Evolutionary conservation across 2,888 invertebrate genomes (phyloP).

Genomic region (Polietes domitor): DNA sequence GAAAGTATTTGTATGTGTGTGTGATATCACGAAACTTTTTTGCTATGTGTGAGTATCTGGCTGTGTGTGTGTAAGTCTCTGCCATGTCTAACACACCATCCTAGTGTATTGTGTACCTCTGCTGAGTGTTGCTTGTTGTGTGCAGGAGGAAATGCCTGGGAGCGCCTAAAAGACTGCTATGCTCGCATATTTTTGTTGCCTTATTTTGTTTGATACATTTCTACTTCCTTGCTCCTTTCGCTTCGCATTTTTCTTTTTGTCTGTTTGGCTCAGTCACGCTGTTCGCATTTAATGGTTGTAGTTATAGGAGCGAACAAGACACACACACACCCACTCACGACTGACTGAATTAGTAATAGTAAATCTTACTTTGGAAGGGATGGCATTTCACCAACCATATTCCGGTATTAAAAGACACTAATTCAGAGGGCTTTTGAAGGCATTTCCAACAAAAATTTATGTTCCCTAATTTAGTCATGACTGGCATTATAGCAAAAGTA

Average conservation of each 20-base stretch:
- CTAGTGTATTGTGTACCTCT: background rate
- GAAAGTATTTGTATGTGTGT: background rate
- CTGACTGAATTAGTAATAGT: background rate
- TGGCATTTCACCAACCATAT: background rate
- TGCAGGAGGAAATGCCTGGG: conserved; percentile 16
- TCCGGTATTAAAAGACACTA: background rate
- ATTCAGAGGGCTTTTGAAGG: background rate
- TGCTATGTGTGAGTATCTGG: no score
- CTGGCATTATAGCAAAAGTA: background rate
- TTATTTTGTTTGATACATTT: conserved; percentile 19
- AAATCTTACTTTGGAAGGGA: background rate
- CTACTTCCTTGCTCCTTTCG: background rate
- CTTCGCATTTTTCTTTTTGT: background rate
- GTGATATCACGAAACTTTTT: no score
- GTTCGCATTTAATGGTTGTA: conserved; percentile 27
- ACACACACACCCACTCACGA: no score
- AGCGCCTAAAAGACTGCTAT: conserved; percentile 51
- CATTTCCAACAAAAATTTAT: conserved; percentile 5
- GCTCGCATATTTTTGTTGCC: background rate
- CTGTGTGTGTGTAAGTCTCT: conserved; percentile 24
- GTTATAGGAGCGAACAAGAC: background rate
- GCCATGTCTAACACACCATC: conserved; percentile 52
- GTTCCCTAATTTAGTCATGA: background rate
- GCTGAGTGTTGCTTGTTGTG: background rate
- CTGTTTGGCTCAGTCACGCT: background rate